Evolutionary conservation across 2,113 vertebrate species (phyloP), one percentile per base, ranked within the genome.

Genomic region (Phrynosoma blainvillii): DNA sequence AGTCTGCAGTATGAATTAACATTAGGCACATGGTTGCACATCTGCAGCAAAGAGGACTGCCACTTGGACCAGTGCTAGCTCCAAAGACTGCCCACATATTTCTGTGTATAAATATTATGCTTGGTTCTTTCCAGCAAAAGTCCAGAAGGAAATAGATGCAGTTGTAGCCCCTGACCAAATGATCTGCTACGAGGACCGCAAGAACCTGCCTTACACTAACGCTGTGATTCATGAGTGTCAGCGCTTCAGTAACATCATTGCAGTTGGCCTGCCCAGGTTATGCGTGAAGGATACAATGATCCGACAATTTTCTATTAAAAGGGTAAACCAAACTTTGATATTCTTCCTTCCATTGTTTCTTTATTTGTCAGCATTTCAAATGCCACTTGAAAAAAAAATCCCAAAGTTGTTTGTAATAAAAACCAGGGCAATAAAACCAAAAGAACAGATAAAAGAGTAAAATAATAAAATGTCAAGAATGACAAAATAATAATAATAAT

Each of bases 71-170:
- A 62, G 59, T 62, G 14, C 59, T 62, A 18, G 59, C 13, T 62
- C 13, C 5, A 71, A 71, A 30, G 25, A 11, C 25, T n/a, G 30
- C 11, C 20, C n/a, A 25, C n/a, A 13, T 14, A 52, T 9, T 16
- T 4, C 36, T 74, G 4, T 13, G 16, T 1, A 5, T 76, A 23
- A 18, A 30, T 66, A 2, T 36, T 40, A 12, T 85, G 36, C 88
- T 1, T 88, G 25, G 88, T 89, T 88, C 30, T 89, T 56, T 11
- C n/a, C 86, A 96, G 95, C 87, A 18, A 94, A 90, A 79, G 94
- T 94, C 65, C 95, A 97, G 87, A 91, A 90, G 84, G 96, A 96
- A 87, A 66, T 96, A 75, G 95, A 95, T 5, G 2, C 40, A 3
- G 90, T 90, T 59, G 10, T 96, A 87, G 71, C 83, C 18, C 42